Conservation (phyloP, 2,113 vertebrate genomes). For the Saccopteryx leptura region DNA sequence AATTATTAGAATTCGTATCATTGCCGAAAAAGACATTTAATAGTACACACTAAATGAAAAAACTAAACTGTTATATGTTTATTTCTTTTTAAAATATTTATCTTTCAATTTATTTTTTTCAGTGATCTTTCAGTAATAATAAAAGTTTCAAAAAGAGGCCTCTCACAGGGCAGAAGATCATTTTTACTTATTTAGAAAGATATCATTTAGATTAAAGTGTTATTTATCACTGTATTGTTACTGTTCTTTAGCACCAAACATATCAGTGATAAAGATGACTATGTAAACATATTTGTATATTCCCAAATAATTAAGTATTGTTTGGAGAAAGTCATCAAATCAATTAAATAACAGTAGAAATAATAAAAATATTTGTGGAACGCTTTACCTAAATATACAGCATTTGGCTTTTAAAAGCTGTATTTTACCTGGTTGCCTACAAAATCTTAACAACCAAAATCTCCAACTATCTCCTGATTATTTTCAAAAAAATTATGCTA, state of each 20-base stretch:
- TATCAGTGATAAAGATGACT: background rate
- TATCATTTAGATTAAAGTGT: background rate
- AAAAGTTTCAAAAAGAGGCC: background rate
- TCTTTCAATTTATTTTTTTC: conserved; percentile 30
- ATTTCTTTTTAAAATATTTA: too few species aligned
- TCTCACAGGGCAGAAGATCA: background rate
- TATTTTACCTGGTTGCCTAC: background rate
- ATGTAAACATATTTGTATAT: background rate
- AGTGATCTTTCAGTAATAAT: background rate
- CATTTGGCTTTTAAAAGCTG: background rate
- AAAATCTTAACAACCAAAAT: background rate
- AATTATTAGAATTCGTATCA: background rate
- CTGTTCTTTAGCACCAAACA: background rate
- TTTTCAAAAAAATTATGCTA: background rate
- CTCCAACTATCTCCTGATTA: background rate
- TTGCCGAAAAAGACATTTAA: conserved; percentile 24
- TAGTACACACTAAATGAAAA: background rate
- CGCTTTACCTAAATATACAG: background rate
- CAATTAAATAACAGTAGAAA: background rate
- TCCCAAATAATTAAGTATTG: background rate
- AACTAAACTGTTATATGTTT: background rate
- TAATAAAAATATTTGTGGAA: background rate
- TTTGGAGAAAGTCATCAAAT: conserved; percentile 21
- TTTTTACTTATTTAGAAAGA: background rate
- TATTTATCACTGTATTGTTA: background rate